Evolutionary conservation across 2,797 vertebrate genomes (phyloP).

Genomic region (Brachymystax lenok): DNA sequence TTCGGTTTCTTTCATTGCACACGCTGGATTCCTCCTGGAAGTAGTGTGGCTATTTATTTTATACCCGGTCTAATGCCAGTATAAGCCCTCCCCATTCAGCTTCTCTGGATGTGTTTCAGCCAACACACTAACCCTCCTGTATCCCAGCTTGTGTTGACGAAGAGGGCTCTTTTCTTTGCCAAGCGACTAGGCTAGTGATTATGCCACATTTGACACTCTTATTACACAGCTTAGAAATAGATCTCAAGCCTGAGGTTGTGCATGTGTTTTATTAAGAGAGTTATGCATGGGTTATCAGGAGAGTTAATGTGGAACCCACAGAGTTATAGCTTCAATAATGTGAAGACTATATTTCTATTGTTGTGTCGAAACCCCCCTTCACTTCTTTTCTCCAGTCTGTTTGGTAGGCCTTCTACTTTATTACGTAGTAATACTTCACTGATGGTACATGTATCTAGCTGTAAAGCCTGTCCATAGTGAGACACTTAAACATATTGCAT

Average conservation of each 20-base stretch:
- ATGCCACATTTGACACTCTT: constrained; percentile 2
- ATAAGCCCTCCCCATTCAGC: constrained; percentile 41
- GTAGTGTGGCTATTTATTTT: constrained; percentile 62
- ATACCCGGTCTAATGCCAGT: constrained; percentile 49
- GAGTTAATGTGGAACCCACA: background rate
- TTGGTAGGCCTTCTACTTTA: background rate
- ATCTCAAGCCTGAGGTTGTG: background rate
- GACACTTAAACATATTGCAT: background rate
- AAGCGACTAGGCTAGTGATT: background rate
- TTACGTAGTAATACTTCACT: background rate
- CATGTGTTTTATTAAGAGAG: background rate
- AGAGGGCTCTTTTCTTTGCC: background rate
- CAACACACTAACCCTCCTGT: constrained; percentile 49
- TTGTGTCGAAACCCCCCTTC: background rate
- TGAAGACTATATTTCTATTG: background rate
- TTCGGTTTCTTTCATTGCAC: constrained; percentile 8
- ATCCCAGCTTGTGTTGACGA: constrained; percentile 14
- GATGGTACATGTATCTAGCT: background rate
- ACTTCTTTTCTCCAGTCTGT: background rate
- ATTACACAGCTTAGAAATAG: background rate
- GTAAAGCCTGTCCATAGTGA: background rate
- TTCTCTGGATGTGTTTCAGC: constrained; percentile 28
- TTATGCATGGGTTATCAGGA: background rate
- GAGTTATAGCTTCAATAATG: background rate
- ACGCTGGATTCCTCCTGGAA: constrained; percentile 56